Evolutionary conservation across 2,888 invertebrate species (phyloP), one percentile per base, ranked within the genome.

Genomic region (Philaethria dido): DNA sequence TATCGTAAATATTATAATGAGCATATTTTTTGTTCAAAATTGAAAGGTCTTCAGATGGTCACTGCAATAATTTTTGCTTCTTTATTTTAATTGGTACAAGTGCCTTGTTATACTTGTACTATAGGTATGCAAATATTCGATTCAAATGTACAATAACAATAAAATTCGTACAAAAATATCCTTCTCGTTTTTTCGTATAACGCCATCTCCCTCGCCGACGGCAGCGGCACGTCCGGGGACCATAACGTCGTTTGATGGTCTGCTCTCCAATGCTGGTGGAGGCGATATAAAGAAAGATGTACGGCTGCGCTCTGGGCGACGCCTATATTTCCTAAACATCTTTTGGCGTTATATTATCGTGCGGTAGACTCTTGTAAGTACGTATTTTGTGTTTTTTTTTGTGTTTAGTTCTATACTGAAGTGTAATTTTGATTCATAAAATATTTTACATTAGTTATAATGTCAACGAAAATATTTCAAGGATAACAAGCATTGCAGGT

Each of bases 281-380:
- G 89, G 75, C 87, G 87, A 84, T 89, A 89, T 89, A 87, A 86
- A 85, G 80, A 85, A 86, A 91, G 91, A 90, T 88, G 89, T 89
- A 92, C 92, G 91, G 79, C 92, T 92, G 91, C 89, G 92, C 90
- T 89, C 85, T 87, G 87, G 89, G 91, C 82, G 88, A 87, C 92
- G 92, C 90, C 92, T 92, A 91, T 92, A 90, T 90, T 90, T 86
- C 85, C 89, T 91, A 90, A 92, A 92, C 92, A 92, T 91, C 91
- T 92, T 89, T 91, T 74, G 87, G 83, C 78, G 81, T 86, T 89
- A 90, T 88, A 88, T 81, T 86, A 81, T 83, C 76, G 83, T 75
- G 79, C 83, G 87, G 74, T 77, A 85, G 91, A 84, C 83, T 87
- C 85, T 92, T 90, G 90, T 82, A 73, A 72, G 73, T 81, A 79